phyloP scores from a whole-genome alignment of 2,888 invertebrate genomes.

The Ormia ochracea region DNA sequence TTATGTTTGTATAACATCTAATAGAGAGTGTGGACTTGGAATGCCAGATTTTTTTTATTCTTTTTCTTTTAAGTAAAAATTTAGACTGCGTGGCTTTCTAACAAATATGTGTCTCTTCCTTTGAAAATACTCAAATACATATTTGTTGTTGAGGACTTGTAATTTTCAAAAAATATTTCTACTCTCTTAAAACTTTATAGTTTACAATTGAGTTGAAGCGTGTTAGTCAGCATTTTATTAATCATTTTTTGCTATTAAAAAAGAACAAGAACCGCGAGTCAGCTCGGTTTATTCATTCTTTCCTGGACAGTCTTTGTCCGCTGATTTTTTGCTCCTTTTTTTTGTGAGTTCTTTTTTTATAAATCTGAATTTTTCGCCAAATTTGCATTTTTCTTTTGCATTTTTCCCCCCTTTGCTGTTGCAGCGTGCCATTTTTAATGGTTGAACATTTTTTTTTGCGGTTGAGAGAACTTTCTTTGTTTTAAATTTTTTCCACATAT shows the following conservation, averaged over 20 bases:
- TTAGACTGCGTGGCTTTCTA: too few species aligned
- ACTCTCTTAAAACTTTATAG: neutral
- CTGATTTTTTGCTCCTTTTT: neutral
- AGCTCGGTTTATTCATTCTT: conserved; percentile 6
- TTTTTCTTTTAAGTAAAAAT: too few species aligned
- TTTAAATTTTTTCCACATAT: conserved; percentile 22
- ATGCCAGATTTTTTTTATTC: too few species aligned
- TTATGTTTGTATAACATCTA: too few species aligned
- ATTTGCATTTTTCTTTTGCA: conserved; percentile 49
- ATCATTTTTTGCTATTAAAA: neutral
- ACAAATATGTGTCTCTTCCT: too few species aligned
- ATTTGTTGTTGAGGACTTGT: too few species aligned
- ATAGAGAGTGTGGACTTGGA: too few species aligned
- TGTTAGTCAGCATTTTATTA: neutral
- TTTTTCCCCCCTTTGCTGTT: neutral
- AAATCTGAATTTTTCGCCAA: conserved; percentile 23
- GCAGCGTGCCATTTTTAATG: conserved; percentile 34
- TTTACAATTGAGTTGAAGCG: conserved; percentile 3
- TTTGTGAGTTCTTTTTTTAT: conserved; percentile 18
- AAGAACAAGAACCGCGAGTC: neutral
- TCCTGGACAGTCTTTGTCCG: conserved; percentile 15
- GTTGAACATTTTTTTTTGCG: conserved; percentile 43
- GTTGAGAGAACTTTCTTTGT: conserved; percentile 30
- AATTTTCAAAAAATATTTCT: neutral
- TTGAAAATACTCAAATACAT: too few species aligned